Percentiles rank a stretch among this genome's conserved stretches.
Conservation (phyloP, 1,140 invertebrate species). For the Medauroidea extradentata region DNA sequence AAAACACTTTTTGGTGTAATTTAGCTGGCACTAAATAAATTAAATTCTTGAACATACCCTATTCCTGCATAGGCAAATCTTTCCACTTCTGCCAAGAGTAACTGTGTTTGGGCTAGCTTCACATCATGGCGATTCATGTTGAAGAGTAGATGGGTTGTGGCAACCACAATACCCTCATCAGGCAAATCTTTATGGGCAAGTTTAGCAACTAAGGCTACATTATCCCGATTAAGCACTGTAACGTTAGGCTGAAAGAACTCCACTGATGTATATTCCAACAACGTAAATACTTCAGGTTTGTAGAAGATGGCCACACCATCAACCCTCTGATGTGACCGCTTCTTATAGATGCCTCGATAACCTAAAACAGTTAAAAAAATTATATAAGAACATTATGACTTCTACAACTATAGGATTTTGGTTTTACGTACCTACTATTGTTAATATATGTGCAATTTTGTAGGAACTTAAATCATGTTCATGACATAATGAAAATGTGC, state of each 20-base stretch:
- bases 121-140: conserved; percentile 86
- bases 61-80: conserved; percentile 57
- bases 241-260: conserved; percentile 51
- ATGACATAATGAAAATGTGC: no score
- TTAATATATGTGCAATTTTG: no score
- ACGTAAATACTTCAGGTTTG: conserved; percentile 55
- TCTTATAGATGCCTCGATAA: conserved; percentile 65
- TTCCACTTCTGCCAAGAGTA: conserved; percentile 79
- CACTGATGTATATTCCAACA: conserved; percentile 57
- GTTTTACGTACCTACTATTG: no score
- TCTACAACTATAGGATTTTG: no score
- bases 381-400: no score
- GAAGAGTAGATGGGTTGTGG: conserved; percentile 92
- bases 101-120: conserved; percentile 75
- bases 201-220: conserved; percentile 79
- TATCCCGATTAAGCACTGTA: conserved; percentile 72
- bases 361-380: conserved; percentile 35
- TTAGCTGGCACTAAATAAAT: no score
- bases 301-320: conserved; percentile 87
- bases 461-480: no score
- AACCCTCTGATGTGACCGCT: conserved; percentile 61
- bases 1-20: no score
- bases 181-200: conserved; percentile 51
- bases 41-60: no score
- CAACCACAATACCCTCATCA: conserved; percentile 62